Conservation (phyloP, 2,888 invertebrate species). For the Thera britannica region DNA sequence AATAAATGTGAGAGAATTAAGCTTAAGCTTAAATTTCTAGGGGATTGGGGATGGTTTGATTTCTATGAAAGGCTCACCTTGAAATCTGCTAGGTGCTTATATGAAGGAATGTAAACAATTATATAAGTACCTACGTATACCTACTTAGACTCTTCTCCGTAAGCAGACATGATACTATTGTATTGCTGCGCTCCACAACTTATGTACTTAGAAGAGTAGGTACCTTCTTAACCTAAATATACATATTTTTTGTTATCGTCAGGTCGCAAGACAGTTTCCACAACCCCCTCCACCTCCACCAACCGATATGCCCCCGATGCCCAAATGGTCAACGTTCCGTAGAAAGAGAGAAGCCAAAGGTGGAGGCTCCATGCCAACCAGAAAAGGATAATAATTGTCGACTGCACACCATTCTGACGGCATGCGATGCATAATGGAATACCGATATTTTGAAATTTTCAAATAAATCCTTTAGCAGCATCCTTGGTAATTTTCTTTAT, state of each 20-base stretch:
- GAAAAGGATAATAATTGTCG: conserved; percentile 64
- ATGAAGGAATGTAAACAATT: too few species aligned
- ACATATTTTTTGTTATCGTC: conserved; percentile 22
- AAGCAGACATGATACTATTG: too few species aligned
- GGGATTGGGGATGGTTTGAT: too few species aligned
- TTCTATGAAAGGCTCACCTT: too few species aligned
- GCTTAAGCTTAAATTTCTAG: too few species aligned
- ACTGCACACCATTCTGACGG: neutral
- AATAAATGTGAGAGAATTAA: too few species aligned
- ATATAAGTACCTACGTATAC: too few species aligned
- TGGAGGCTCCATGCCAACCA: conserved; percentile 73
- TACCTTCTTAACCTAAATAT: too few species aligned
- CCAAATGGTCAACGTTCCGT: conserved; percentile 45
- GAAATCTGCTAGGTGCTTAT: too few species aligned
- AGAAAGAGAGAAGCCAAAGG: conserved; percentile 70
- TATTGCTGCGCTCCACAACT: too few species aligned
- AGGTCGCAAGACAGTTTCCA: conserved; percentile 63
- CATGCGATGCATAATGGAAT: neutral
- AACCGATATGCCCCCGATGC: conserved; percentile 31
- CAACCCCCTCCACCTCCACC: conserved; percentile 42
- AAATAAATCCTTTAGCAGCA: neutral
- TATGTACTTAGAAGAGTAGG: too few species aligned
- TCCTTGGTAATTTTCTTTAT: neutral
- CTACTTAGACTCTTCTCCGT: too few species aligned
- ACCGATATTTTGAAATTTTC: neutral